These are phyloP conservation scores for Cephus pulcher DNA, from an alignment of 2,888 invertebrate genomes.

Conservation along the genomic window DNA sequence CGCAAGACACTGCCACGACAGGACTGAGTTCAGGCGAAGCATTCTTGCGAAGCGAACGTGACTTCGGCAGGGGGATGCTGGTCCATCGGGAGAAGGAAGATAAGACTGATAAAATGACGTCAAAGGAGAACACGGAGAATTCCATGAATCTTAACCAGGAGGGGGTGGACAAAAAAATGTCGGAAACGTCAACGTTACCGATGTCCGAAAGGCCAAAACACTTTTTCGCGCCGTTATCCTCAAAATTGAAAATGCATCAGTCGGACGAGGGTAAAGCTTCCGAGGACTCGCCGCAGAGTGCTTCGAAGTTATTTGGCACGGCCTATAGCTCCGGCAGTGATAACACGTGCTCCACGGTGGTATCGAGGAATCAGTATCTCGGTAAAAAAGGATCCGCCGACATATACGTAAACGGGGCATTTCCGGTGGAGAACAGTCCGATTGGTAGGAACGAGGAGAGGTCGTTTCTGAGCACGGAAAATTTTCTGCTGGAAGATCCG, in stretches of 20 bases:
- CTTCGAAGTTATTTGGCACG: conserved; percentile 29
- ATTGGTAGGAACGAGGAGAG: conserved; percentile 30
- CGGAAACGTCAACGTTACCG: background rate
- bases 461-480: conserved; percentile 52
- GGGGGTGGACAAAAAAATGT: background rate
- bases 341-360: conserved; percentile 47
- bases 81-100: too few relatives aligned
- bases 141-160: background rate
- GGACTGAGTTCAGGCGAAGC: background rate
- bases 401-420: conserved; percentile 53
- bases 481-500: conserved; percentile 38
- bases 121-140: too few relatives aligned
- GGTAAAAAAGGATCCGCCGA: conserved; percentile 54
- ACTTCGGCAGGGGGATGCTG: background rate
- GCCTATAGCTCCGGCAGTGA: conserved; percentile 47
- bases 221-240: conserved; percentile 53
- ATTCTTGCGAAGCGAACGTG: conserved; percentile 29
- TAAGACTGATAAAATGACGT: too few relatives aligned
- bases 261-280: conserved; percentile 25
- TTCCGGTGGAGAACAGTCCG: conserved; percentile 16
- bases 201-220: conserved; percentile 46
- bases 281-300: background rate
- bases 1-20: too few relatives aligned
- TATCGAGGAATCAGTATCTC: conserved; percentile 28
- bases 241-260: conserved; percentile 23